Percentiles rank a stretch among this genome's conserved stretches.
phyloP scores from a whole-genome alignment of 2,888 invertebrate species.

The Drosophila colorata region DNA sequence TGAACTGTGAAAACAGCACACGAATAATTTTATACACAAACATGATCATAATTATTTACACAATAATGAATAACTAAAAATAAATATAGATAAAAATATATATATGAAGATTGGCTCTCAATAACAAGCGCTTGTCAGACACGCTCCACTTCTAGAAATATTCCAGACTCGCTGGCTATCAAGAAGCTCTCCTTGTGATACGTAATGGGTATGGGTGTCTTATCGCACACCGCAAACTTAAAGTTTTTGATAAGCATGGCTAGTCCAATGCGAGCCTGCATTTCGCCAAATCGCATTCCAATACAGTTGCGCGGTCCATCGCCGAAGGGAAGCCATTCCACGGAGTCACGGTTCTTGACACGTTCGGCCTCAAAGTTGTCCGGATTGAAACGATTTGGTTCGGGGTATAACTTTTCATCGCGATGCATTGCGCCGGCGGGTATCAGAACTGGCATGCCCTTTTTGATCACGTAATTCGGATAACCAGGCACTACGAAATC shows the following conservation, averaged over 20 bases:
- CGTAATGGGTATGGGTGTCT: conserved; percentile 75
- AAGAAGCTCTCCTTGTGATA: conserved; percentile 55
- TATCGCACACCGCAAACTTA: conserved; percentile 66
- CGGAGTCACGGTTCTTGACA: conserved; percentile 55
- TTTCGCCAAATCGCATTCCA: conserved; percentile 83
- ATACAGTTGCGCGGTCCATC: conserved; percentile 84
- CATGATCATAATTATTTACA: not conserved
- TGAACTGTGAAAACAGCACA: not conserved
- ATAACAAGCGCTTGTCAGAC: not conserved
- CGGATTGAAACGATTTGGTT: too few species aligned
- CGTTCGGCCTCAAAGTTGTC: too few species aligned
- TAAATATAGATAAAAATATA: too few species aligned
- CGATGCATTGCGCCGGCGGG: too few species aligned
- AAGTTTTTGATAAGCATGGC: conserved; percentile 73
- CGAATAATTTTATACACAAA: not conserved
- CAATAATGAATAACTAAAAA: not conserved
- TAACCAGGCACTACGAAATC: conserved; percentile 86
- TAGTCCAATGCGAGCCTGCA: conserved; percentile 80
- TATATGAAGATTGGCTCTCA: too few species aligned
- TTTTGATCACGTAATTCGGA: conserved; percentile 86
- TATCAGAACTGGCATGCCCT: conserved; percentile 63
- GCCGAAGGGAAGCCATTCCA: conserved; percentile 82
- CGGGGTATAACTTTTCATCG: too few species aligned
- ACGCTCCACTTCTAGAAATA: conserved; percentile 45
- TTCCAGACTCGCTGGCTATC: conserved; percentile 63